Evolutionary conservation across 2,113 vertebrate species (phyloP), one percentile per base, ranked within the genome.

Genomic region (Takifugu flavidus): DNA sequence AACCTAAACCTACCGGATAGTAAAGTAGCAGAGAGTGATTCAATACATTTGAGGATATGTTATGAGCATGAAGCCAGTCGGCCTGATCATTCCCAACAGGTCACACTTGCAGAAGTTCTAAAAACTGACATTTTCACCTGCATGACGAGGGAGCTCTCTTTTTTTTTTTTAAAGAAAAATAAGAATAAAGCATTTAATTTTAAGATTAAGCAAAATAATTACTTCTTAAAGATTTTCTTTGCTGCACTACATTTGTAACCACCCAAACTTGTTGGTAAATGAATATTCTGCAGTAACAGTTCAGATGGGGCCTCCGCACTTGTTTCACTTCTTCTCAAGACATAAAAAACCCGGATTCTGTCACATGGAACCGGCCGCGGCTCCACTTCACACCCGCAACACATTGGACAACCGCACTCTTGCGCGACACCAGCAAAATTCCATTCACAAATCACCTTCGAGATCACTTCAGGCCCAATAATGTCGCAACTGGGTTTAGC

Each of bases 291-390:
- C n/a, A 11, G 58, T 50, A 79, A 39, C 63, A 60, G 63, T 57
- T 58, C 26, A 75, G 59, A 69, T 55, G 60, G 77, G 79, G 75
- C 83, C 78, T 62, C 67, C 65, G 20, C 69, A 77, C 67, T 72
- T 79, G 73, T 78, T 64, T 56, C 74, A 68, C 74, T 72, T 62
- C 56, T 54, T 56, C 59, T 56, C 59, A 34, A 14, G 11, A 20
- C 20, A 65, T 51, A 75, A 65, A 42, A 31, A 62, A 51, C 45
- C 25, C 6, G 43, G 47, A 56, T 50, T 20, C 26, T 4, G 15
- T n/a, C n/a, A 15, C 20, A n/a, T 3, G 4, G 13, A 34, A 2
- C 2, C 26, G 12, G 20, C 8, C 7, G 34, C 20, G 28, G 5
- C 20, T 13, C 13, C 50, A 20, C n/a, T 4, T 2, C 4, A 0